Evolutionary conservation across 2,888 invertebrate species (phyloP), one percentile per base, ranked within the genome.

Genomic region (Parascotia fuliginaria): DNA sequence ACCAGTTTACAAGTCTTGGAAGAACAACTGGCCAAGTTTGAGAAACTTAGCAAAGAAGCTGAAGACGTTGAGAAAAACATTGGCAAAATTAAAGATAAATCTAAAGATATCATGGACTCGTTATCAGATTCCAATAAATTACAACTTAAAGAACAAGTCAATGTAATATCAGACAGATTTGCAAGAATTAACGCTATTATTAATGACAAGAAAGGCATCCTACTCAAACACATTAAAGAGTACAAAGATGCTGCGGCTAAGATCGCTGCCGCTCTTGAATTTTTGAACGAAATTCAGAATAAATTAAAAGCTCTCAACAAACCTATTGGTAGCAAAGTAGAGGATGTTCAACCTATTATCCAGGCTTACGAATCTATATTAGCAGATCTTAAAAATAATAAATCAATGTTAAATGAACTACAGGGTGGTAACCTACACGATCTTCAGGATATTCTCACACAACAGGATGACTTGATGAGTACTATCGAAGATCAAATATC

Each of bases 11-110:
- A 97, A 65, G 94, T 97, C 0, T 87, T 98, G 19, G 96, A 97
- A 81, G 97, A 98, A 83, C 98, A 98, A 76, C 86, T 97, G 32
- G 93, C 94, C n/a, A 97, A 97, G 87, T 97, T 97, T 73, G 95
- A 96, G 62, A 95, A 95, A 74, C 87, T 98, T 5, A 94, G 95
- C 66, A 94, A 95, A 55, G 96, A 96, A 81, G 95, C 96, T 0
- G 94, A 94, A 42, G 93, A 94, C 42, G 94, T 96, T 45, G 95
- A 94, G 29, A 94, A 94, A 41, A 94, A 95, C 42, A 94, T 97
- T 31, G 95, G 94, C 40, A 95, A 95, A 75, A 95, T 97, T 24
- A 93, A 94, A 41, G 96, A 97, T 62, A 96, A 96, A 84, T 96
- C 96, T 11, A 96, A 96, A 82, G 95, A 95, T 13, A 95, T 98